phyloP scores from a whole-genome alignment of 2,797 vertebrate genomes.

The Phrynocephalus vlangalii region DNA sequence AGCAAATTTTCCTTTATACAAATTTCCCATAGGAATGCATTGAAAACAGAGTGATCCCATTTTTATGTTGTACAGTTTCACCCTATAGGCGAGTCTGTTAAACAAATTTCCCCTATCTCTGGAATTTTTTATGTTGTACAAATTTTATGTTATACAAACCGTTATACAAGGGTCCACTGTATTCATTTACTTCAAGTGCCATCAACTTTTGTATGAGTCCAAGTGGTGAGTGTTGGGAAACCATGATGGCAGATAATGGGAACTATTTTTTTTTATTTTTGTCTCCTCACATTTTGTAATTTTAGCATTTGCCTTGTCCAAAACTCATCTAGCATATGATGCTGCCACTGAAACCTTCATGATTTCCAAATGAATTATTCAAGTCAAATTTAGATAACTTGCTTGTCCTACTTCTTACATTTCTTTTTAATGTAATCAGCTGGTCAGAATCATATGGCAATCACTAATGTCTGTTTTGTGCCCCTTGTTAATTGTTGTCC shows the following conservation, averaged over 20 bases:
- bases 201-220: neutral
- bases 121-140: too few relatives aligned
- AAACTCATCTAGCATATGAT: neutral
- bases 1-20: too few relatives aligned
- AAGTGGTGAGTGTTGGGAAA: neutral
- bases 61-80: too few relatives aligned
- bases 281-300: neutral
- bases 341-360: neutral
- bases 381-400: neutral
- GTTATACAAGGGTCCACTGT: too few relatives aligned
- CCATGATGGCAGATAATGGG: neutral
- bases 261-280: neutral
- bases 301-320: neutral
- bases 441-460: too few relatives aligned
- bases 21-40: too few relatives aligned
- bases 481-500: too few relatives aligned
- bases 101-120: too few relatives aligned
- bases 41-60: too few relatives aligned
- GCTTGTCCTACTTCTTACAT: neutral
- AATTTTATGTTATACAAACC: too few relatives aligned
- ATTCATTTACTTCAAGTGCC: neutral
- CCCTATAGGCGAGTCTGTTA: too few relatives aligned
- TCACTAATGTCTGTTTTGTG: too few relatives aligned
- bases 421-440: neutral
- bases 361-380: neutral